These are phyloP conservation scores for Tinamus guttatus DNA, from an alignment of 2,113 vertebrate species.

Conservation along the genomic window DNA sequence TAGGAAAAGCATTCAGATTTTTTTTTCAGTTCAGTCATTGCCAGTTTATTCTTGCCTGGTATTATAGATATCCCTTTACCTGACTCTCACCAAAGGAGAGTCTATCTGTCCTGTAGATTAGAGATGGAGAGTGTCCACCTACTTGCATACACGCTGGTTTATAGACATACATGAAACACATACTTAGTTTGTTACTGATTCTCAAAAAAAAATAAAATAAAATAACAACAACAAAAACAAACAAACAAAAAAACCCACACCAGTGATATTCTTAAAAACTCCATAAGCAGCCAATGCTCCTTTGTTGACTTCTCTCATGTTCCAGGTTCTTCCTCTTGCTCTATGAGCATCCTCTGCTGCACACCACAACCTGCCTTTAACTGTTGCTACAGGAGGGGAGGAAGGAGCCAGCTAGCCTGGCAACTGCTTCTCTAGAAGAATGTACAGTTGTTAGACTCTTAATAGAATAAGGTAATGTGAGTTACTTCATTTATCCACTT, in stretches of 20 bases:
- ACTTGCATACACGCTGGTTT: neutral
- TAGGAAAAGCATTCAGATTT: neutral
- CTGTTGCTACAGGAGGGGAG: no score
- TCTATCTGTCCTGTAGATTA: neutral
- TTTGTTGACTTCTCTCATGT: neutral
- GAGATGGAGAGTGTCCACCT: neutral
- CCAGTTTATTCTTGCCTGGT: neutral
- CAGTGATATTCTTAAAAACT: neutral
- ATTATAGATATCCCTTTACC: neutral
- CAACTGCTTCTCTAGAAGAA: no score
- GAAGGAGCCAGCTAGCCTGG: no score
- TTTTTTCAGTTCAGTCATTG: neutral
- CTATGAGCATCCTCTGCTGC: neutral
- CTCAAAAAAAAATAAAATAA: neutral
- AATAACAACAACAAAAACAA: no score
- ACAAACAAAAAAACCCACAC: no score
- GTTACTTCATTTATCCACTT: neutral
- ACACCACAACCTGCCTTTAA: neutral
- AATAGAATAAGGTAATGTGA: neutral
- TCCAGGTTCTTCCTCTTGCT: neutral
- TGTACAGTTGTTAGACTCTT: no score
- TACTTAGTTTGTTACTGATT: neutral
- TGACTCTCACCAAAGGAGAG: neutral
- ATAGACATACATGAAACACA: neutral
- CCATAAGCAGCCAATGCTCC: neutral